These are phyloP conservation scores for Dromaius novaehollandiae DNA, from an alignment of 2,113 vertebrate species.

Conservation along the genomic window DNA sequence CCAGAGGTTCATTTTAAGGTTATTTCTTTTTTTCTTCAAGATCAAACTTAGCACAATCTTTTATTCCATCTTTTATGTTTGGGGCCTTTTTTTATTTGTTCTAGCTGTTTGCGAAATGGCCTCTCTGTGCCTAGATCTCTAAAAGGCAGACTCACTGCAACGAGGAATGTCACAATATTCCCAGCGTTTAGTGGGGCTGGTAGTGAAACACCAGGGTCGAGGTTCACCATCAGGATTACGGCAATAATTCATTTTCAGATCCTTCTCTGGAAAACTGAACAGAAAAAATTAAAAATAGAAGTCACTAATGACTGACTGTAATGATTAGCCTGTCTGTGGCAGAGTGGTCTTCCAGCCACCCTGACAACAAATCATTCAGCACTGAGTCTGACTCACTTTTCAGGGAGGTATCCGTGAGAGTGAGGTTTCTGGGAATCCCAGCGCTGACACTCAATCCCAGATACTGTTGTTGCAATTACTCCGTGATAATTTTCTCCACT, in stretches of 20 bases:
- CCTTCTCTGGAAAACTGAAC: slow-evolving; percentile 88
- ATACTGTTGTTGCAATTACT: slow-evolving; percentile 78
- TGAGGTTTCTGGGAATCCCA: slow-evolving; percentile 91
- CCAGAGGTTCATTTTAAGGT: not conserved
- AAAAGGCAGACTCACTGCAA: slow-evolving; percentile 82
- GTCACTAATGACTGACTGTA: not conserved
- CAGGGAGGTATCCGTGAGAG: slow-evolving; percentile 88
- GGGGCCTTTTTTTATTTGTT: not conserved
- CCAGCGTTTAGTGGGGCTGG: slow-evolving; percentile 83
- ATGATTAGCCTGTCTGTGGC: not conserved
- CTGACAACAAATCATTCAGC: not conserved
- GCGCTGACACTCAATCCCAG: slow-evolving; percentile 76
- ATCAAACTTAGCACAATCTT: not conserved
- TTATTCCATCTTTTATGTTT: not conserved
- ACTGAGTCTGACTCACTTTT: slow-evolving; percentile 78
- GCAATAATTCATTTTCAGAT: slow-evolving; percentile 91
- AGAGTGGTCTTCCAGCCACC: not conserved
- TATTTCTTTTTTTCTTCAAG: not conserved
- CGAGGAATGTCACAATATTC: slow-evolving; percentile 87
- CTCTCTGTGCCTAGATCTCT: not conserved
- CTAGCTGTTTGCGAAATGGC: not conserved
- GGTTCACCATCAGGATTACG: slow-evolving; percentile 94
- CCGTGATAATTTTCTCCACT: slow-evolving; percentile 90
- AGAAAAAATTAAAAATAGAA: not conserved
- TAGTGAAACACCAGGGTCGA: slow-evolving; percentile 94